Evolutionary conservation across 2,797 vertebrate genomes (phyloP), one percentile per base, ranked within the genome.

Genomic region (Capromys pilorides): DNA sequence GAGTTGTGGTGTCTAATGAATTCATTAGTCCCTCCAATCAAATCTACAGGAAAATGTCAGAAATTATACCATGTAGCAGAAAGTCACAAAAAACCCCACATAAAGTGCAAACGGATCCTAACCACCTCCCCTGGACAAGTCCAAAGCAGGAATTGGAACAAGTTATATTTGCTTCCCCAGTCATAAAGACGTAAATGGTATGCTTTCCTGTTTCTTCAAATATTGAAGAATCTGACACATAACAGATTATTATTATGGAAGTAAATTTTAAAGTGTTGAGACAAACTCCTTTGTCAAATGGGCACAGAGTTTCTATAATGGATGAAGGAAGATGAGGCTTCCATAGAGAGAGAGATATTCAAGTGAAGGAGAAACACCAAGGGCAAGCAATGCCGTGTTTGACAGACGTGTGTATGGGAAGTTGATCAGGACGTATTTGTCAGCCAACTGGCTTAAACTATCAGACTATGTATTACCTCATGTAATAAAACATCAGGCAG

Each of bases 141-240:
- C 82, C 41, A 61, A 82, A 1, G 45, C 14, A 90, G 26, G 49
- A 84, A 39, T 36, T 51, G 9, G n/a, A 71, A 84, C 57, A 79
- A 33, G 41, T 71, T 57, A 26, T 45, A 49, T 93, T 73, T 87
- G 18, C 51, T 87, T 71, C 45, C 22, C 7, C n/a, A 28, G 33
- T 51, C 36, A 90, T 2, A 12, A 36, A 88, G 12, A 28, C 11
- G 93, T 66, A 86, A 64, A 13, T 96, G 91, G 93, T 24, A 31
- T 75, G 93, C 62, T 97, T 96, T 73, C n/a, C 24, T 96, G 57
- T 96, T 97, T 97, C 97, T 75, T 95, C 78, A 71, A 95, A 90
- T 97, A 97, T 93, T 97, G 93, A 97, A 96, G 10, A 83, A 21
- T 41, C 22, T 67, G 28, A 62, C 19, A 13, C 33, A 6, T 66